These are phyloP conservation scores for Gorsachius magnificus DNA, from an alignment of 2,797 vertebrate species.

Conservation along the genomic window DNA sequence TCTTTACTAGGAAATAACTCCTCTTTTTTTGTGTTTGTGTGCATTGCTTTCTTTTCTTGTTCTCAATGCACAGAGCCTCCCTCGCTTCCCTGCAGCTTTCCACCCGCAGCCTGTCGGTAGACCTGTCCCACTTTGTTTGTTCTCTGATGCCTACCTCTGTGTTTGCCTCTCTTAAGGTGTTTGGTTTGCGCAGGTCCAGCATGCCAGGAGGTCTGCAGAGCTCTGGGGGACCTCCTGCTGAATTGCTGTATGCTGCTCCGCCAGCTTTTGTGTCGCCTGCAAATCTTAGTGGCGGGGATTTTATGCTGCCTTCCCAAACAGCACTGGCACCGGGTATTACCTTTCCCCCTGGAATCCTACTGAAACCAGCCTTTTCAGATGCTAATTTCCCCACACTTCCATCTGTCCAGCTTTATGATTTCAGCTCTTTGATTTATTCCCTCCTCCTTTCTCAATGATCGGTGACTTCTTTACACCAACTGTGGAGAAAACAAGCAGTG, in stretches of 20 bases:
- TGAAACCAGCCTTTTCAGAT: not conserved
- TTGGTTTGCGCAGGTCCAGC: not conserved
- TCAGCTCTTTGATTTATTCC: not conserved
- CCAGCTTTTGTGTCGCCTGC: not conserved
- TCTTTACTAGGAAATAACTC: not conserved
- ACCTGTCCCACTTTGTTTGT: not conserved
- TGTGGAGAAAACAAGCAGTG: not conserved
- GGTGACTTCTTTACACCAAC: not conserved
- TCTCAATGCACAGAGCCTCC: not conserved
- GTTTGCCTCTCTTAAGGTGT: slow-evolving; percentile 10
- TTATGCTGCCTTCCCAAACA: not conserved
- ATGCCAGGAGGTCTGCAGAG: not conserved
- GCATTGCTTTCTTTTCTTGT: not conserved
- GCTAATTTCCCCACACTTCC: not conserved
- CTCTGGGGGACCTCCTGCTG: not conserved
- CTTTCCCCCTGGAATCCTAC: not conserved
- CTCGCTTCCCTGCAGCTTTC: slow-evolving; percentile 14
- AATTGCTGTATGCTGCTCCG: not conserved
- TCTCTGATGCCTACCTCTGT: not conserved
- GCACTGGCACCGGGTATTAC: not conserved
- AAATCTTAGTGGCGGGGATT: not conserved
- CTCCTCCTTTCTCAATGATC: not conserved
- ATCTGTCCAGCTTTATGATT: not conserved
- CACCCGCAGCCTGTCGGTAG: not conserved
- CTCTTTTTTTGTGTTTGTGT: not conserved